phyloP scores from a whole-genome alignment of 2,888 invertebrate genomes.

The Synanthedon vespiformis region DNA sequence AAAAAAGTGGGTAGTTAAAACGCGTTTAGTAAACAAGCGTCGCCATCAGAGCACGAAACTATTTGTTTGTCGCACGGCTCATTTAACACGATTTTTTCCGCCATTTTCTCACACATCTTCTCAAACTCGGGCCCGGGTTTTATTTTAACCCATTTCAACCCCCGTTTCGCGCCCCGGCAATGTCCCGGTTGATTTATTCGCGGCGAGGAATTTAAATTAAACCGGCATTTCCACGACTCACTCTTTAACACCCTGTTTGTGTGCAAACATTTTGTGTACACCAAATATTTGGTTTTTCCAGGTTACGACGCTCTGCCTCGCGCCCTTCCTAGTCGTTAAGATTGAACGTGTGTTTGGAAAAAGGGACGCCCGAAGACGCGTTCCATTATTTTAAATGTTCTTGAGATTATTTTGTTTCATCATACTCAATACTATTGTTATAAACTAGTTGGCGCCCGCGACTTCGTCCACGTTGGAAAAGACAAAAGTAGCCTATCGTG shows the following conservation, averaged over 20 bases:
- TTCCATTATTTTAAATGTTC: too few species aligned
- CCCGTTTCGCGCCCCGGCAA: not conserved
- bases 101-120: not conserved
- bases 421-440: too few species aligned
- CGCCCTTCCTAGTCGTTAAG: not conserved
- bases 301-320: not conserved
- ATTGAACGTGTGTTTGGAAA: too few species aligned
- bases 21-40: not conserved
- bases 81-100: conserved; percentile 2
- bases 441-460: too few species aligned
- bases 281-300: not conserved
- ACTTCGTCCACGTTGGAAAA: too few species aligned
- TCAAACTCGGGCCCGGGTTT: not conserved
- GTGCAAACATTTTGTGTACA: not conserved
- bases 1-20: not conserved
- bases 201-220: conserved; percentile 28
- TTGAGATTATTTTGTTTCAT: too few species aligned
- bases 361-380: too few species aligned
- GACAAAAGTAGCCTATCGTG: too few species aligned
- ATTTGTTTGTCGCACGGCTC: conserved; percentile 3
- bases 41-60: not conserved
- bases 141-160: not conserved
- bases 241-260: not conserved
- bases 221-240: conserved; percentile 11
- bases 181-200: conserved; percentile 23